Percentiles rank a stretch among this genome's conserved stretches.
Evolutionary conservation across 2,888 invertebrate species (phyloP).

Genomic region (Leucania comma): DNA sequence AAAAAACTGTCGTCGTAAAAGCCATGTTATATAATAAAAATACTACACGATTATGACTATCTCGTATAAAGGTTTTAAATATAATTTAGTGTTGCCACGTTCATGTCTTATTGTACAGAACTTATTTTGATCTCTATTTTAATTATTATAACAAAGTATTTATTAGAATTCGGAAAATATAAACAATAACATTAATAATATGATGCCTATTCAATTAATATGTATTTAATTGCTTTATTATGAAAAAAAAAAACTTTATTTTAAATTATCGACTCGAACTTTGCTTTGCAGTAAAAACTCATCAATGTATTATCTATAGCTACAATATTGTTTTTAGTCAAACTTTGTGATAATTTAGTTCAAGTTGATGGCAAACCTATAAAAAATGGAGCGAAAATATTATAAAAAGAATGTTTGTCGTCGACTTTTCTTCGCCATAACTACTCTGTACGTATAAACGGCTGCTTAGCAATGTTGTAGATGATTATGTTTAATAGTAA

Average conservation of each 20-base stretch:
- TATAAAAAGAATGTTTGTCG: conserved; percentile 41
- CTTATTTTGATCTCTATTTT: conserved; percentile 59
- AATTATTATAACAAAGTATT: conserved; percentile 33
- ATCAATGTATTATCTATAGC: conserved; percentile 30
- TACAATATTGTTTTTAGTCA: conserved; percentile 46
- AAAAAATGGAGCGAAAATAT: conserved; percentile 36
- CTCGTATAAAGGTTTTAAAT: conserved; percentile 14
- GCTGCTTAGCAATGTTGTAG: conserved; percentile 63
- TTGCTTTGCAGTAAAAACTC: conserved; percentile 42
- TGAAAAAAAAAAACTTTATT: conserved; percentile 35
- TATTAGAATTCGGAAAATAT: conserved; percentile 40
- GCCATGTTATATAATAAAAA: conserved; percentile 22
- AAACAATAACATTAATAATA: conserved; percentile 23
- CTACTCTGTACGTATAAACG: conserved; percentile 53
- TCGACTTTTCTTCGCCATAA: conserved; percentile 58
- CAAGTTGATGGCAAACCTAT: conserved; percentile 35
- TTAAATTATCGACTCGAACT: conserved; percentile 29
- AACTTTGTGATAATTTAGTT: conserved; percentile 56
- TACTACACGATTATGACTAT: conserved; percentile 5
- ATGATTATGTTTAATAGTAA: conserved; percentile 57
- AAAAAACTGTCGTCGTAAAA: conserved; percentile 1
- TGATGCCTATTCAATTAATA: conserved; percentile 32
- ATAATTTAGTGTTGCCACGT: conserved; percentile 22
- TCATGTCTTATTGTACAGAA: conserved; percentile 51
- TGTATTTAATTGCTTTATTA: conserved; percentile 37